These are phyloP conservation scores for Tapirus terrestris DNA, from an alignment of 2,113 vertebrate genomes.

Conservation along the genomic window DNA sequence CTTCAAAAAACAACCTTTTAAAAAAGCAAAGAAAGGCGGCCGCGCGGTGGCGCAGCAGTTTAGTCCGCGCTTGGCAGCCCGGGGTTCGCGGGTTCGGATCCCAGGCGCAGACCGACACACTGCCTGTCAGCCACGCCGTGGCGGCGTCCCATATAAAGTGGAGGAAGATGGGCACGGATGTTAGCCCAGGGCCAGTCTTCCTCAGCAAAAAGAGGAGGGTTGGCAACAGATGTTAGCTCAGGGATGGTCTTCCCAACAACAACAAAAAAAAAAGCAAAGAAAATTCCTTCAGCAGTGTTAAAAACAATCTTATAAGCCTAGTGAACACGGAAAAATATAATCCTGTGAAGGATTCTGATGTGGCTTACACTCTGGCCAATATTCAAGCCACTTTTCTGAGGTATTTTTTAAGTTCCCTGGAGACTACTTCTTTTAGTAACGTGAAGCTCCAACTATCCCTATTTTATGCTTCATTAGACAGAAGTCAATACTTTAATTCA, in stretches of 20 bases:
- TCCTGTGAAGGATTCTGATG: not conserved
- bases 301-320: not conserved
- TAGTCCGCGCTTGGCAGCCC: too few relatives aligned
- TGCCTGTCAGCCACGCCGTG: too few relatives aligned
- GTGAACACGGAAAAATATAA: not conserved
- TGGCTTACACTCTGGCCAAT: not conserved
- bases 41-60: too few relatives aligned
- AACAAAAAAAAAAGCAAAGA: not conserved
- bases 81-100: too few relatives aligned
- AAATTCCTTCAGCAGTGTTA: not conserved
- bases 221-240: too few relatives aligned
- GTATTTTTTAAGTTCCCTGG: not conserved
- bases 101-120: too few relatives aligned
- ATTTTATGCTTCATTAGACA: not conserved
- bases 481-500: slow-evolving; percentile 8
- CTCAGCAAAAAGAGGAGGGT: too few relatives aligned
- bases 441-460: not conserved
- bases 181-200: too few relatives aligned
- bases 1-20: slow-evolving; percentile 15
- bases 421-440: not conserved
- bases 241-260: too few relatives aligned
- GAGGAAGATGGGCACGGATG: too few relatives aligned
- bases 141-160: too few relatives aligned
- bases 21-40: not conserved
- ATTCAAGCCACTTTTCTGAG: not conserved